Percentiles rank a stretch among this genome's conserved stretches.
Conservation (phyloP, 2,113 vertebrate genomes). For the Xiphophorus couchianus region DNA sequence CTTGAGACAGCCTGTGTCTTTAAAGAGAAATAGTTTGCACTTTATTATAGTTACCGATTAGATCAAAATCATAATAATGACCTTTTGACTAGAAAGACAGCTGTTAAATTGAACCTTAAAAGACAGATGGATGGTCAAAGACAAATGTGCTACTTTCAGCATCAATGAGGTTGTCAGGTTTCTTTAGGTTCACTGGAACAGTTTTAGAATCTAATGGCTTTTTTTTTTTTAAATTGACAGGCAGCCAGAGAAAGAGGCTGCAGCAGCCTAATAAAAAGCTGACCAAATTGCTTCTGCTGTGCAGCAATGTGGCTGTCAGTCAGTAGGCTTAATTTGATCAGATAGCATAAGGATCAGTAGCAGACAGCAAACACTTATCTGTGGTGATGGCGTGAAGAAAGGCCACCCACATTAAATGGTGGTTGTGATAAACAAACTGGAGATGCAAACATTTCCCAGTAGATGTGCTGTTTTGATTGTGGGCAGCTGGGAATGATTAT, state of each 20-base stretch:
- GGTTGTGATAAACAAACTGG: constrained; percentile 24
- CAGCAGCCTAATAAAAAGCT: constrained; percentile 62
- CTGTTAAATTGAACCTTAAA: background rate
- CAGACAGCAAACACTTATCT: constrained; percentile 66
- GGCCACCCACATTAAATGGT: constrained; percentile 28
- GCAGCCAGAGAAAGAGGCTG: constrained; percentile 44
- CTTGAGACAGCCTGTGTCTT: constrained; percentile 8
- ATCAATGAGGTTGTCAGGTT: constrained; percentile 42
- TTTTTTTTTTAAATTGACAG: constrained; percentile 32
- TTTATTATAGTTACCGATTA: constrained; percentile 6
- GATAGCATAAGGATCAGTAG: constrained; percentile 69
- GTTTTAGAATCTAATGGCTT: constrained; percentile 35
- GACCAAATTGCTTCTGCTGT: constrained; percentile 66
- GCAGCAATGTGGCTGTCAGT: constrained; percentile 69
- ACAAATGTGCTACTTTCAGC: constrained; percentile 51
- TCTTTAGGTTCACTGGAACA: constrained; percentile 49
- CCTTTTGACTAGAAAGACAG: constrained; percentile 4
- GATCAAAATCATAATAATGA: constrained; percentile 23
- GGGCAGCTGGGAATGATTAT: background rate
- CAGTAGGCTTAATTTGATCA: constrained; percentile 69
- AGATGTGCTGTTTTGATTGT: background rate
- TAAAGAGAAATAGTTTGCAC: constrained; percentile 12
- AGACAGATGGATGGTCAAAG: constrained; percentile 32
- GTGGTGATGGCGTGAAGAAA: constrained; percentile 59
- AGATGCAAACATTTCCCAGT: constrained; percentile 25